A percentile compares a stretch with the other conserved stretches of the same genome.
Evolutionary conservation across 2,113 vertebrate species (phyloP).

Genomic region (Motacilla alba): DNA sequence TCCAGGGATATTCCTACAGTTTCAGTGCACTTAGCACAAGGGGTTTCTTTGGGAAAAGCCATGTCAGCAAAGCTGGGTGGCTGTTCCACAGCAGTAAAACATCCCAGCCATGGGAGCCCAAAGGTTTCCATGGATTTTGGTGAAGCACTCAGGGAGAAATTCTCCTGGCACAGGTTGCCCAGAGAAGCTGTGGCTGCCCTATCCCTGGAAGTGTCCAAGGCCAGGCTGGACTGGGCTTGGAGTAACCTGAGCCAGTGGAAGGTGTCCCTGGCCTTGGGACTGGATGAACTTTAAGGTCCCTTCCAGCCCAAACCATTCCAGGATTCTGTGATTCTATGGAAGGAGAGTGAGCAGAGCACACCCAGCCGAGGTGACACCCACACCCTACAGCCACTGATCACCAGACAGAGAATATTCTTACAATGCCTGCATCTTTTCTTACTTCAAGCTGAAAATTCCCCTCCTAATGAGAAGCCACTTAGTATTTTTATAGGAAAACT

Average conservation of each 20-base stretch:
- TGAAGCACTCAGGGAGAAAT: background rate
- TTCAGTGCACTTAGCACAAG: background rate
- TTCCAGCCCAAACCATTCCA: background rate
- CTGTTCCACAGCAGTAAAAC: rapidly evolving
- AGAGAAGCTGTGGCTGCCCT: background rate
- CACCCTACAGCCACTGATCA: background rate
- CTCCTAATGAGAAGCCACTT: background rate
- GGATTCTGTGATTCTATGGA: background rate
- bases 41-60: background rate
- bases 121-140: background rate
- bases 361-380: background rate
- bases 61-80: rapidly evolving
- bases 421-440: background rate
- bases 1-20: background rate
- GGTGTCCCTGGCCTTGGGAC: background rate
- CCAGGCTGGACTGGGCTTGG: background rate
- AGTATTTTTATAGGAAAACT: background rate
- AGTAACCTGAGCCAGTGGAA: background rate
- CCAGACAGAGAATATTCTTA: rapidly evolving
- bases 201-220: background rate
- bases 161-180: background rate
- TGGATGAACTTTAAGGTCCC: background rate
- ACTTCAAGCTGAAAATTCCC: background rate
- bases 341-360: rapidly evolving
- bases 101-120: rapidly evolving